Evolutionary conservation across 2,888 invertebrate genomes (phyloP), one percentile per base, ranked within the genome.

Genomic region (Leptinotarsa tumamoca): DNA sequence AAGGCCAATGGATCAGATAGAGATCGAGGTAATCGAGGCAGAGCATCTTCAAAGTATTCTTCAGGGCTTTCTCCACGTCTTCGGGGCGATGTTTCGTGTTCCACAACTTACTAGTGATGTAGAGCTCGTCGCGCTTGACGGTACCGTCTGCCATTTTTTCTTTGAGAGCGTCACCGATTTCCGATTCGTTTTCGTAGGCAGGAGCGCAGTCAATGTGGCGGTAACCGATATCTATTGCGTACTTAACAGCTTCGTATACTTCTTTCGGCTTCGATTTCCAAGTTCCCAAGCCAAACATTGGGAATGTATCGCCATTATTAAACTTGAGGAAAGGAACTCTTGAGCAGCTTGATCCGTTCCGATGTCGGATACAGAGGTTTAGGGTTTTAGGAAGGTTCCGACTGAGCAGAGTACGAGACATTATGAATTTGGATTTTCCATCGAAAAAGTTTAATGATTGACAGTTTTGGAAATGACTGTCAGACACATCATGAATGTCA

Each of bases 11-110:
- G 18, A 92, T 90, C 15, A 92, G 84, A 79, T 90, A 91, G 3
- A 91, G 82, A 78, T 92, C 91, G 0, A 92, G 88, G 72, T 91
- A 91, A 0, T 89, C 87, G 80, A 90, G 83, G 78, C 90, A 90
- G 15, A 92, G 87, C 4, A 89, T 87, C 1, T 82, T 74, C 74
- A 92, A 83, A 0, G 91, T 90, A 5, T 87, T 80, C 79, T 83
- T 86, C 23, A 86, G 83, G n/a, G 87, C 80, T 15, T 84, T 83
- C 15, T 86, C 87, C 4, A 88, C 87, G 74, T 83, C 56, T 43
- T 95, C 94, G 0, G 92, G 91, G n/a, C 92, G 91, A 87, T 98
- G 98, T 88, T 92, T 95, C 0, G 95, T 96, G 89, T 96, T 96
- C 97, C 97, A 97, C 4, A 96, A 87, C 91, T 96, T 95, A 71